A percentile compares a stretch with the other conserved stretches of the same genome.
These are phyloP conservation scores for Apotomis capreana DNA, from an alignment of 2,888 invertebrate species.

Conservation along the genomic window DNA sequence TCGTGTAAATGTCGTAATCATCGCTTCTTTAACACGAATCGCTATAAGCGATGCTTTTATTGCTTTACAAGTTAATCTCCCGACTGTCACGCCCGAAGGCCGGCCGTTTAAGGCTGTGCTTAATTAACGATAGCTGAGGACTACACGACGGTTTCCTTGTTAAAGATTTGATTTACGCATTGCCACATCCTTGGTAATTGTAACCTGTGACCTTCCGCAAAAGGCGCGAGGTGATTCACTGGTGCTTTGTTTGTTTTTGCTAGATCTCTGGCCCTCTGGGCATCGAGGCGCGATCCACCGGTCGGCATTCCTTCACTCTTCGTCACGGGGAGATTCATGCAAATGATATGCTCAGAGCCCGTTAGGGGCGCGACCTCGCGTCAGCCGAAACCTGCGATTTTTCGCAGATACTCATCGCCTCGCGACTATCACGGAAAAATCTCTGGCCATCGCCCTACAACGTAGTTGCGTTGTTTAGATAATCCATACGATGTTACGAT, in stretches of 20 bases:
- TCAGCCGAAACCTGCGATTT: slow-evolving; percentile 45
- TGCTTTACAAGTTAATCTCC: slow-evolving; percentile 64
- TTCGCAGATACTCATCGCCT: slow-evolving; percentile 1
- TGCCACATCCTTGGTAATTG: slow-evolving; percentile 62
- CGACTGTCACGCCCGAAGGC: slow-evolving; percentile 63
- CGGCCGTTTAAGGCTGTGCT: slow-evolving; percentile 65
- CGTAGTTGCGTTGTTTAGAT: background rate
- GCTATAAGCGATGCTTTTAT: slow-evolving; percentile 49
- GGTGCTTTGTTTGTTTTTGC: slow-evolving; percentile 57
- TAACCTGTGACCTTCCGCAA: slow-evolving; percentile 71
- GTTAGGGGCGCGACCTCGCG: slow-evolving; percentile 58
- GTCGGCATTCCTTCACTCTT: slow-evolving; percentile 64
- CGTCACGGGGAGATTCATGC: slow-evolving; percentile 72
- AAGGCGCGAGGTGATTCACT: slow-evolving; percentile 69
- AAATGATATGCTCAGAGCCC: slow-evolving; percentile 67
- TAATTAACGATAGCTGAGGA: slow-evolving; percentile 68
- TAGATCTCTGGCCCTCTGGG: slow-evolving; percentile 12
- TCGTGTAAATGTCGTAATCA: slow-evolving; percentile 43
- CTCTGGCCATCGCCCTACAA: slow-evolving; percentile 2
- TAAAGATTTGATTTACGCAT: slow-evolving; percentile 71
- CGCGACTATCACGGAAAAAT: slow-evolving; percentile 3
- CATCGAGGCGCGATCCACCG: slow-evolving; percentile 55
- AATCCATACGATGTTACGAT: background rate
- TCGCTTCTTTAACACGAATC: slow-evolving; percentile 46
- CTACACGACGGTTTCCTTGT: slow-evolving; percentile 60